Conservation (phyloP, 2,797 vertebrate genomes). For the Melanotaenia boesemani region DNA sequence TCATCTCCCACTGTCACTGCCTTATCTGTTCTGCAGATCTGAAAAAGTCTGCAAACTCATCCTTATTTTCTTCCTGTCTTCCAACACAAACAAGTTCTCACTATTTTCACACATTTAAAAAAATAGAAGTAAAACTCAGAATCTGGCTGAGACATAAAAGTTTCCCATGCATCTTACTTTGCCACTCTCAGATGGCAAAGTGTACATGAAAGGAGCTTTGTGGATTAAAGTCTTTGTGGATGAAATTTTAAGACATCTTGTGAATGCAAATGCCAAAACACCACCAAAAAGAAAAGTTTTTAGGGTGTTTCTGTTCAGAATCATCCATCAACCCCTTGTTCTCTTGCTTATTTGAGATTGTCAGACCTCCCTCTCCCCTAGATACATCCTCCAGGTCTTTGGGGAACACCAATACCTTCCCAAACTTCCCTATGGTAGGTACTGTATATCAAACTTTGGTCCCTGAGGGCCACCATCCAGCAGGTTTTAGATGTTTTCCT, state of each 20-base stretch:
- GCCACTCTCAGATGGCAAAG: constrained; percentile 10
- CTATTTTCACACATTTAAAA: constrained; percentile 20
- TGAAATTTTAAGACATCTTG: constrained; percentile 7
- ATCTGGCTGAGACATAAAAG: constrained; percentile 23
- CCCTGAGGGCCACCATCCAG: too few relatives aligned
- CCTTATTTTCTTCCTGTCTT: constrained; percentile 30
- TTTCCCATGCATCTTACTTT: constrained; percentile 23
- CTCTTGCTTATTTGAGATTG: background rate
- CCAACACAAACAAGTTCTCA: constrained; percentile 13
- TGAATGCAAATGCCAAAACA: background rate
- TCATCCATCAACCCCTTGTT: background rate
- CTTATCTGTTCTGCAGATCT: constrained; percentile 45
- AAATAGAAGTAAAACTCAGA: background rate
- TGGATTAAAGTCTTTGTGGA: background rate
- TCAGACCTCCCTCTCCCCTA: background rate
- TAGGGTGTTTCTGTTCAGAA: background rate
- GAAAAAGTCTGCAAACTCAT: constrained; percentile 48
- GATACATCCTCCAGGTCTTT: background rate
- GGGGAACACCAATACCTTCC: background rate
- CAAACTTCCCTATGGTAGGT: too few relatives aligned
- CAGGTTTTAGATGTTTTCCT: too few relatives aligned
- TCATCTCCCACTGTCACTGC: constrained; percentile 17
- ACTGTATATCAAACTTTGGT: too few relatives aligned
- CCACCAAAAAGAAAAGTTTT: background rate
- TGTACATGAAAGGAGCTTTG: constrained; percentile 15